These are phyloP conservation scores for Drosophila suboccidentalis DNA, from an alignment of 2,888 invertebrate genomes.

Conservation along the genomic window DNA sequence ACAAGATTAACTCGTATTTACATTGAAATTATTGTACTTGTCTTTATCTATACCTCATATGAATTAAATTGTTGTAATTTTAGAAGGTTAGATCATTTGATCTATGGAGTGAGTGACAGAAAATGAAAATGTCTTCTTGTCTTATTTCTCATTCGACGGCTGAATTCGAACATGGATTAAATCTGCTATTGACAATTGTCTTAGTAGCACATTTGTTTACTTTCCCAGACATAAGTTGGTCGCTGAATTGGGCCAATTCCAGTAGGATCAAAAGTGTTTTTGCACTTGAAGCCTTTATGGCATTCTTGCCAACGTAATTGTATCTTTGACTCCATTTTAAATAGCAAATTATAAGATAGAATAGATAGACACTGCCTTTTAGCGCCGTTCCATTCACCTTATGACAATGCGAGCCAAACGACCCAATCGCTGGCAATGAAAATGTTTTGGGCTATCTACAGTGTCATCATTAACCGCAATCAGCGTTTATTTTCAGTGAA, in stretches of 20 bases:
- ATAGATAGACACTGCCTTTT: neutral
- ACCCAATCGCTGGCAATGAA: conserved; percentile 19
- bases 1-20: neutral
- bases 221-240: too few relatives aligned
- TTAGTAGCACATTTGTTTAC: too few relatives aligned
- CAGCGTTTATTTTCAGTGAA: conserved; percentile 63
- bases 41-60: too few relatives aligned
- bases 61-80: too few relatives aligned
- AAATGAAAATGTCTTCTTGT: neutral
- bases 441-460: conserved; percentile 58
- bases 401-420: neutral
- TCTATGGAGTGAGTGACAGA: too few relatives aligned
- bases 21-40: too few relatives aligned
- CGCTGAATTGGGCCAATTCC: neutral
- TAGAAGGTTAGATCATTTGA: too few relatives aligned
- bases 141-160: too few relatives aligned
- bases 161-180: neutral
- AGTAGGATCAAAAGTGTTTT: neutral
- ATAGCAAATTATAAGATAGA: conserved; percentile 10
- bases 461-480: conserved; percentile 80
- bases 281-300: neutral
- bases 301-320: conserved; percentile 31
- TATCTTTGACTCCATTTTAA: conserved; percentile 19
- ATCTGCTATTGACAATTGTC: neutral
- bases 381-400: conserved; percentile 1